These are phyloP conservation scores for Sylvilagus floridanus DNA, from an alignment of 2,797 vertebrate species.

Conservation along the genomic window DNA sequence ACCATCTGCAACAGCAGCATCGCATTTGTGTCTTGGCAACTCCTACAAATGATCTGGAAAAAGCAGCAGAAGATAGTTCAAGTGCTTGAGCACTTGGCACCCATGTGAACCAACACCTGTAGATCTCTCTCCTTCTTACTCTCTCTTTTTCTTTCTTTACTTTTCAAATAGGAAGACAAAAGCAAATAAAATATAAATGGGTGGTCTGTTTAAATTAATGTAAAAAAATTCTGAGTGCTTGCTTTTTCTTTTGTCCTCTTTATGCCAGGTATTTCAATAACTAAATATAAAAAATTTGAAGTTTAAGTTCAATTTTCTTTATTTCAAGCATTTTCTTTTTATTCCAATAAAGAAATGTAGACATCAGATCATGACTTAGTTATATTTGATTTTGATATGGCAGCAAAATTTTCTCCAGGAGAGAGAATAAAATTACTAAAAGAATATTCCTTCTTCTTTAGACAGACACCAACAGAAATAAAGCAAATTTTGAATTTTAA, in stretches of 20 bases:
- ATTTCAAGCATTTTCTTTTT: neutral
- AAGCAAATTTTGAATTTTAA: neutral
- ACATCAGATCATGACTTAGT: neutral
- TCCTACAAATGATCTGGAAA: too few species aligned
- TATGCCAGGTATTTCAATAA: constrained; percentile 3
- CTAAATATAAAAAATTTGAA: neutral
- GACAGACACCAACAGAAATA: neutral
- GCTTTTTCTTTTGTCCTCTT: neutral
- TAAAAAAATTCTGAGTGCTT: neutral
- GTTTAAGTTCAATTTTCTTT: neutral
- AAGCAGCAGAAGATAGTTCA: too few species aligned
- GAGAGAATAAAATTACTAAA: neutral
- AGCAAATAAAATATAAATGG: too few species aligned
- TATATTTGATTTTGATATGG: neutral
- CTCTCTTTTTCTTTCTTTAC: too few species aligned
- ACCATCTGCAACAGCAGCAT: too few species aligned
- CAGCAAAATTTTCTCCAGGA: neutral
- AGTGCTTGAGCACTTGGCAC: too few species aligned
- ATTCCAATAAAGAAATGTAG: neutral
- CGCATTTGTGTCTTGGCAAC: too few species aligned
- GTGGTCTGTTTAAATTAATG: too few species aligned
- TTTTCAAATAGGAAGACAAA: too few species aligned
- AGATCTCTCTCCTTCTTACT: too few species aligned
- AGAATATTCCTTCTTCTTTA: neutral
- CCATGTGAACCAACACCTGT: too few species aligned